Base-by-base conservation (phyloP, 2,113 vertebrate species). In the Brienomyrus brachyistius region DNA sequence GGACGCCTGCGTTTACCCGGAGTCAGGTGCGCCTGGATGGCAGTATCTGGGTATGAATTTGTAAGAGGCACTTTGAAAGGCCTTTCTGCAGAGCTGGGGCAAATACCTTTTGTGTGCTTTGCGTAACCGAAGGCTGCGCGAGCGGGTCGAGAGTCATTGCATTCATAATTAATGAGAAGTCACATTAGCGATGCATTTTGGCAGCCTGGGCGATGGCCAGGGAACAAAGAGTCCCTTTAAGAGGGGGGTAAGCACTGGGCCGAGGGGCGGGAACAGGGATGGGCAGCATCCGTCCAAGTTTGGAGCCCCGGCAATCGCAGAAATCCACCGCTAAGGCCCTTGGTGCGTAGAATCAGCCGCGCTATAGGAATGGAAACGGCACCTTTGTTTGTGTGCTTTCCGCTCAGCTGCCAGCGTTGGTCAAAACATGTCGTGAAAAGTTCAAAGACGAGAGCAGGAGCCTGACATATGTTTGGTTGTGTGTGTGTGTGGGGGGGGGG, bases 121-220 rank as follows among this genome's bases (percentile, higher is more conserved):
- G 91, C 92, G 90, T 91, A 92, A 92, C 90, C 87, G 92, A 92
- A 87, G 77, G 90, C 88, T 90, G 89, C 84, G 89, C 86, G 82
- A 91, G 90, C 89, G 56, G 89, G 85, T 80, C 91, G 91, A 92
- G 66, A 51, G 31, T 88, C 87, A 93, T 92, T 92, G 91, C 93
- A 92, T 94, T 91, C 93, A 93, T 93, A 93, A 93, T 93, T 93
- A 92, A 94, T 93, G 91, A 92, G 92, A 92, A 92, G 91, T 88
- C 92, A 90, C 92, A 92, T 93, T 92, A 93, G 92, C 77, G 89
- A 89, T 90, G 89, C 89, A 74, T 91, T 84, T 90, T 91, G 90
- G 90, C 90, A 90, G 90, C 89, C 88, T 66, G 87, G 82, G 70
- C 88, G 89, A 90, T 90, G 91, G 91, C 70, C 89, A 87, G 89